These are phyloP conservation scores for Melinaea marsaeus DNA, from an alignment of 2,888 invertebrate genomes.

Conservation along the genomic window DNA sequence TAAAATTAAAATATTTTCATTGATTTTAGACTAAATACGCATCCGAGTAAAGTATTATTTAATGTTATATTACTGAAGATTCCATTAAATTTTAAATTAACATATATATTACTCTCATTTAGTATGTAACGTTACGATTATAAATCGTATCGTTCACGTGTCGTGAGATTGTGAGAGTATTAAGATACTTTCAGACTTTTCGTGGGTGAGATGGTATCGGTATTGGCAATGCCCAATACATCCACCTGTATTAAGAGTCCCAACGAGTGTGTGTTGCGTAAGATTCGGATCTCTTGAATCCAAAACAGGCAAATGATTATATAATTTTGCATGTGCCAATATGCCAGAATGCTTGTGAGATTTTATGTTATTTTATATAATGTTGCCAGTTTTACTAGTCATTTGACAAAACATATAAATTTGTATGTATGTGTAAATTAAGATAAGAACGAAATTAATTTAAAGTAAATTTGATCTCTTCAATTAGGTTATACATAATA, in stretches of 20 bases:
- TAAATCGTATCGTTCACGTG: slow-evolving; percentile 27
- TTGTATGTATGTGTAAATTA: no score
- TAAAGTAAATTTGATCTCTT: no score
- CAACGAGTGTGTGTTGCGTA: slow-evolving; percentile 50
- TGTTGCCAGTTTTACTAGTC: neutral
- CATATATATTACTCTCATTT: no score
- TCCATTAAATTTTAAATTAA: no score
- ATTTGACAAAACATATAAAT: no score
- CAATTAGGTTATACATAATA: no score
- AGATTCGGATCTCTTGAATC: slow-evolving; percentile 43
- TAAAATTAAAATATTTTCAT: neutral
- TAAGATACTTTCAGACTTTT: slow-evolving; percentile 48
- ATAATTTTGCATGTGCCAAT: slow-evolving; percentile 36
- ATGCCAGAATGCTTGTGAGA: slow-evolving; percentile 30
- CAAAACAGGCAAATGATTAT: slow-evolving; percentile 42
- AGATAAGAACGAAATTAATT: no score
- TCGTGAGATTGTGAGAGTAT: slow-evolving; percentile 21
- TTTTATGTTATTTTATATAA: slow-evolving; percentile 19
- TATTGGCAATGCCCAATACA: slow-evolving; percentile 43
- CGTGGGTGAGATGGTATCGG: slow-evolving; percentile 60
- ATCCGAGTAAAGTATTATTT: no score
- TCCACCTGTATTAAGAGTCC: slow-evolving; percentile 42
- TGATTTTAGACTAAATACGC: neutral
- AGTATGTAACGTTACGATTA: no score
- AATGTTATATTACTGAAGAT: no score